Conservation (phyloP, 1,140 invertebrate species). For the Phymastichus coffea region DNA sequence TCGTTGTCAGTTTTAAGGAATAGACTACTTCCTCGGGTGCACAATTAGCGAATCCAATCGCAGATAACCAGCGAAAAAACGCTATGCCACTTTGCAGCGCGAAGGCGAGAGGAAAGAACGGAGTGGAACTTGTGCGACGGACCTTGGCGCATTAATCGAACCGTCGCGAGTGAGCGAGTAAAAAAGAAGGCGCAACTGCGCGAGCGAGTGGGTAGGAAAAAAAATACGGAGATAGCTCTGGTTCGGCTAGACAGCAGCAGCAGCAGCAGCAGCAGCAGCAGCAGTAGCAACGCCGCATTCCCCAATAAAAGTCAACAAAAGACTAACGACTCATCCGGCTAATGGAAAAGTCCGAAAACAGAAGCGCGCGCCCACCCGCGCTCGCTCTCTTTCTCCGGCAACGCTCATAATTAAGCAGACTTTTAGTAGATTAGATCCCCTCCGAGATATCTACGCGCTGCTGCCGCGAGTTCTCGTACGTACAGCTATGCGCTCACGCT, state of each 20-base stretch:
- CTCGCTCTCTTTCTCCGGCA: conserved; percentile 14
- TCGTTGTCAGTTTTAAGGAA: neutral
- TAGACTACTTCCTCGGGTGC: neutral
- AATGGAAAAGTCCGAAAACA: conserved; percentile 60
- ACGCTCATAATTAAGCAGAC: conserved; percentile 54
- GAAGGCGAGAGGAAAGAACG: neutral
- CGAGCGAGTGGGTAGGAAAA: neutral
- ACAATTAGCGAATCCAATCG: neutral
- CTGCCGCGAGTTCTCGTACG: no score
- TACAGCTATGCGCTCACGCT: no score
- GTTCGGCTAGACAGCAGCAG: neutral
- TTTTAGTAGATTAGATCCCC: conserved; percentile 55
- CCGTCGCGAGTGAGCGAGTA: neutral
- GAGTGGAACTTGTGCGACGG: neutral
- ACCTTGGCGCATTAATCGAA: conserved; percentile 16
- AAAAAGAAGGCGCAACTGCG: neutral
- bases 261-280: conserved; percentile 16
- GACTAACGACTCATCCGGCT: conserved; percentile 59
- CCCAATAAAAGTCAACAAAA: conserved; percentile 60
- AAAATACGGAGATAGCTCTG: neutral
- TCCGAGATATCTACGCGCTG: conserved; percentile 2
- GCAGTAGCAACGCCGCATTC: conserved; percentile 33
- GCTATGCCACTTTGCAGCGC: neutral
- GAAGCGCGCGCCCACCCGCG: conserved; percentile 40
- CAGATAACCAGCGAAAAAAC: neutral